Evolutionary conservation across 23 tunicate genomes (phyloP).

Genomic region (Oikopleura dioica): DNA sequence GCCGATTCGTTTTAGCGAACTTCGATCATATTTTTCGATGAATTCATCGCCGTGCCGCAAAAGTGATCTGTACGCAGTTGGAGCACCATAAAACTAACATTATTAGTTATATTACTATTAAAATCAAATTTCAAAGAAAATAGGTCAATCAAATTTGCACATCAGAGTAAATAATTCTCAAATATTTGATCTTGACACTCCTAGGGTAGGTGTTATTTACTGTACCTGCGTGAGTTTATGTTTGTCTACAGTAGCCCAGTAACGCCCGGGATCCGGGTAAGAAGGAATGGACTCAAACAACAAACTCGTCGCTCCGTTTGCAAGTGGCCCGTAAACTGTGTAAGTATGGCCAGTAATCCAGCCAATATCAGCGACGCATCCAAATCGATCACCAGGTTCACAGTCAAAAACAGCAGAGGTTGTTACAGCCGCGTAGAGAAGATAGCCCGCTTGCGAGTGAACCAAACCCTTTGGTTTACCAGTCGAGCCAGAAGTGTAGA

Average conservation of each 20-base stretch:
- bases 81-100: slow-evolving; percentile 88
- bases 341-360: slow-evolving; percentile 98
- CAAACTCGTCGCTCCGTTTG: slow-evolving; percentile 60
- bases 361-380: slow-evolving; percentile 96
- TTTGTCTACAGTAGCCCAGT: slow-evolving; percentile 89
- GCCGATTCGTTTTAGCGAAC: slow-evolving; percentile 45
- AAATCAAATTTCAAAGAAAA: no score
- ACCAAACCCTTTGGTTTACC: slow-evolving; percentile 96
- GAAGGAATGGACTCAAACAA: slow-evolving; percentile 73
- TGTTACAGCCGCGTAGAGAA: slow-evolving; percentile 55
- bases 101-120: no score
- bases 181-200: no score
- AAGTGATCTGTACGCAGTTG: slow-evolving; percentile 60
- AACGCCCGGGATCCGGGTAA: slow-evolving; percentile 87
- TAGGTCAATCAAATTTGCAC: no score
- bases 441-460: slow-evolving; percentile 78
- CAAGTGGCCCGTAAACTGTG: slow-evolving; percentile 82
- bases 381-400: slow-evolving; percentile 44
- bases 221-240: slow-evolving; percentile 66
- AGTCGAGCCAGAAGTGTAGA: slow-evolving; percentile 91
- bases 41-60: slow-evolving; percentile 41
- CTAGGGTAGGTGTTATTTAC: no score
- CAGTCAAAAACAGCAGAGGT: slow-evolving; percentile 56
- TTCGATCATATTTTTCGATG: slow-evolving; percentile 53
- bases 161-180: no score